phyloP scores from a whole-genome alignment of 2,888 invertebrate genomes.

The Stenurella melanura region DNA sequence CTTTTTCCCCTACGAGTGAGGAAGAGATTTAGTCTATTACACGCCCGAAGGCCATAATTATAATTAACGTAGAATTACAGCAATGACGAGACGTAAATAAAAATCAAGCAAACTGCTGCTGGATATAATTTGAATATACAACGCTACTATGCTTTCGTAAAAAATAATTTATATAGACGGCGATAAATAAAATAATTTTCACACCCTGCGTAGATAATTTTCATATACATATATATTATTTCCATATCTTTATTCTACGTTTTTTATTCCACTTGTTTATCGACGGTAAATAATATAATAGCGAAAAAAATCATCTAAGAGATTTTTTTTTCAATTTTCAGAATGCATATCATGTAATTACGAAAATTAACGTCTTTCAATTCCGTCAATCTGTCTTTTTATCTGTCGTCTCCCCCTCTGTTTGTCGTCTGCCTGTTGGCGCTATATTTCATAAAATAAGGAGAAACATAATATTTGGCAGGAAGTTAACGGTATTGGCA shows the following conservation, averaged over 20 bases:
- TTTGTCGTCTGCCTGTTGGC: too few species aligned
- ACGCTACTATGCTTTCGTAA: background rate
- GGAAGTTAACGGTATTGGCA: too few species aligned
- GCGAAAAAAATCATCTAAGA: too few species aligned
- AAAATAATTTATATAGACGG: background rate
- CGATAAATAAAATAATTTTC: background rate
- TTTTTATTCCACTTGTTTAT: background rate
- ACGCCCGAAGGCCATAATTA: constrained; percentile 2
- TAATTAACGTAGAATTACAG: background rate
- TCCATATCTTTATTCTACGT: background rate
- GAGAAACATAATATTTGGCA: too few species aligned
- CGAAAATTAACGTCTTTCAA: too few species aligned
- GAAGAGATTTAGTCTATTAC: constrained; percentile 2
- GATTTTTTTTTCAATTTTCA: too few species aligned
- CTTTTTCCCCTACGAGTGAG: background rate
- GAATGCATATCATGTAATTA: too few species aligned
- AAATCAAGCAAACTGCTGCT: background rate
- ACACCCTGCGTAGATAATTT: background rate
- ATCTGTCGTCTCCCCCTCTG: too few species aligned
- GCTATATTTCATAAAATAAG: too few species aligned
- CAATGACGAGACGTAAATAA: background rate
- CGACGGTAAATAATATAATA: too few species aligned
- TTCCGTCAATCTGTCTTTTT: too few species aligned
- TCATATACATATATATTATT: background rate
- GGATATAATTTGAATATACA: background rate